Evolutionary conservation across 2,113 vertebrate genomes (phyloP), one percentile per base, ranked within the genome.

Genomic region (Canis aureus): DNA sequence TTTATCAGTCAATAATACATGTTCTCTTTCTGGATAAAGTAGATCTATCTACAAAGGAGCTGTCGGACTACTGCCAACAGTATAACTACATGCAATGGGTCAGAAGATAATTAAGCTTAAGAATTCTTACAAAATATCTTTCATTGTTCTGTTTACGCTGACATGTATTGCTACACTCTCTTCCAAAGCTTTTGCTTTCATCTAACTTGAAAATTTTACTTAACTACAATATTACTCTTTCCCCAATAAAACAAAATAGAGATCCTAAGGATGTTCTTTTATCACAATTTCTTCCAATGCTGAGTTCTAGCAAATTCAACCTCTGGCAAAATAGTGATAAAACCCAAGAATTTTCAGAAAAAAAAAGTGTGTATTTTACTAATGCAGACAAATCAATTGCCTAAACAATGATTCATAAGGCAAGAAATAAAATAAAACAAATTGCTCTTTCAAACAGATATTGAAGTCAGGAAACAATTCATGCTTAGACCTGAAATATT

Each of bases 401-500:
- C 82, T 97, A 97, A 97, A 95, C 43, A 98, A 98, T 96, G 64
- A 95, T 97, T 98, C 74, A 78, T 92, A 98, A 98, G 95, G 96
- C 86, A 96, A 96, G 43, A 97, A 89, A 90, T 92, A 73, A 97
- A 95, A 97, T 83, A 97, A 94, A 97, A 73, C 12, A n/a, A 89
- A 94, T 49, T 67, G 90, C 60, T 97, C 82, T 91, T 66, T 91
- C 86, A 96, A 90, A 88, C 22, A 96, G 93, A 89, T 85, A 78
- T 89, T 97, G 66, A 97, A 88, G 91, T 86, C 66, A 97, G 98
- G 98, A 98, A 98, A 98, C 90, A 98, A 98, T 97, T 98, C 97
- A 98, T 98, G 98, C 93, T 97, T 97, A 97, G 95, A 97, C 98
- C 1, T 97, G 94, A 98, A 98, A 98, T 98, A 98, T 98, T 98